phyloP scores from a whole-genome alignment of 2,113 vertebrate species.

The Leucopsar rothschildi region DNA sequence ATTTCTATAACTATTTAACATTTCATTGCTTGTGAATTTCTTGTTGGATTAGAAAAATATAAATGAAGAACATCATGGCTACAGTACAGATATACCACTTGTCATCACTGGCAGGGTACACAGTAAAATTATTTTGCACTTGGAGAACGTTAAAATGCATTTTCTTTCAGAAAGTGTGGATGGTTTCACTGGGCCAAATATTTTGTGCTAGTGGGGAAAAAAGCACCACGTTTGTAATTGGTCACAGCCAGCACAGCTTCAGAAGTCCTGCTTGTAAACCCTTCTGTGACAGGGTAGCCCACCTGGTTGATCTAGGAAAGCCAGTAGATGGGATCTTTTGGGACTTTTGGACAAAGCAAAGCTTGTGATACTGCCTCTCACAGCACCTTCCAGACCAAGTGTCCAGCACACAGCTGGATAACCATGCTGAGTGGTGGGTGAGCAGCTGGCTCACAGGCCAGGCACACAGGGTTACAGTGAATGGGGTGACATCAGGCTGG shows the following conservation, averaged over 20 bases:
- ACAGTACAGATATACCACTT: background rate
- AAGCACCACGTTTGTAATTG: rapidly evolving
- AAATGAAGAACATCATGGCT: background rate
- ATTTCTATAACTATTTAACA: background rate
- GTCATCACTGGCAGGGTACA: background rate
- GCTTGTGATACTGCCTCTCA: background rate
- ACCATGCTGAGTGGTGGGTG: background rate
- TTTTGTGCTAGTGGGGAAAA: background rate
- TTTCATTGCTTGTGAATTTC: background rate
- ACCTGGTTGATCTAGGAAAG: background rate
- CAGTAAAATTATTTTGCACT: background rate
- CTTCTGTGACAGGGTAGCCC: background rate
- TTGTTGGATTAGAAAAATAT: background rate
- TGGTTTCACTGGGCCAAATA: background rate
- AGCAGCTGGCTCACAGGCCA: rapidly evolving
- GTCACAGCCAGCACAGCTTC: background rate
- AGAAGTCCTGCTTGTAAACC: background rate
- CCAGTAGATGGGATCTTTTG: background rate
- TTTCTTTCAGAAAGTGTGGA: background rate
- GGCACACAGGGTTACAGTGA: background rate
- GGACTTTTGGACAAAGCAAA: background rate
- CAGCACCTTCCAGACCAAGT: background rate
- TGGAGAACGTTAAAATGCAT: background rate
- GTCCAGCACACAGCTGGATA: background rate
- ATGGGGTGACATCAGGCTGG: background rate